Evolutionary conservation across 2,797 vertebrate species (phyloP).

Genomic region (Nyctalus aviator): DNA sequence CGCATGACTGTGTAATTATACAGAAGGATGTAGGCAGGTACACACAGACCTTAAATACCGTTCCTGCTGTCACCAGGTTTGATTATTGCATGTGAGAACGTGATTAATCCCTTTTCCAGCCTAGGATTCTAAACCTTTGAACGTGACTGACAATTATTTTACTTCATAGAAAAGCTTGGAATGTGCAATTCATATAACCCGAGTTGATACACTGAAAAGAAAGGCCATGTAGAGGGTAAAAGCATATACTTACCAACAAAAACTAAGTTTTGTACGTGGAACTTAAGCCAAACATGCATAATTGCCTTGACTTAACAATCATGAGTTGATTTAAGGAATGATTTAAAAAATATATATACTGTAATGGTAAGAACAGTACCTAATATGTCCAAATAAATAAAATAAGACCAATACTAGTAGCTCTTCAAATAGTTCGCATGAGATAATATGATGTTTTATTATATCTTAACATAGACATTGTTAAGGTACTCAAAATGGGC

Average conservation of each 20-base stretch:
- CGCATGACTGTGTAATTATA: rapidly evolving
- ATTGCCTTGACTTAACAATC: not conserved
- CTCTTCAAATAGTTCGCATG: not conserved
- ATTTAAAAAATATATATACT: not conserved
- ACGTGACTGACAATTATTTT: not conserved
- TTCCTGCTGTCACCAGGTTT: not conserved
- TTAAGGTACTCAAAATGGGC: not conserved
- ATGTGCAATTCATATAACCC: not conserved
- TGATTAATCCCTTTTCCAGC: not conserved
- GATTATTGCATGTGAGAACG: not conserved
- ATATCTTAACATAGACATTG: not conserved
- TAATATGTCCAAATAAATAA: constrained; percentile 27
- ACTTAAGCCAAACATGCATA: not conserved
- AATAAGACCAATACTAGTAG: not conserved
- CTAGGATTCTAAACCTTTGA: not conserved
- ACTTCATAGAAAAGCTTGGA: not conserved
- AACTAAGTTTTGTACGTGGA: not conserved
- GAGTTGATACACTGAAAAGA: not conserved
- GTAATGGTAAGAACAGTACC: not conserved
- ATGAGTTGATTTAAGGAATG: not conserved
- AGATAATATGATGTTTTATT: not conserved
- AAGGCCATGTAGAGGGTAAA: not conserved
- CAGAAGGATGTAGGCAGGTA: not conserved
- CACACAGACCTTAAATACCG: not conserved
- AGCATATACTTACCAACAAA: not conserved